Evolutionary conservation across 2,113 vertebrate genomes (phyloP).

Genomic region (Ceyx margarethae): DNA sequence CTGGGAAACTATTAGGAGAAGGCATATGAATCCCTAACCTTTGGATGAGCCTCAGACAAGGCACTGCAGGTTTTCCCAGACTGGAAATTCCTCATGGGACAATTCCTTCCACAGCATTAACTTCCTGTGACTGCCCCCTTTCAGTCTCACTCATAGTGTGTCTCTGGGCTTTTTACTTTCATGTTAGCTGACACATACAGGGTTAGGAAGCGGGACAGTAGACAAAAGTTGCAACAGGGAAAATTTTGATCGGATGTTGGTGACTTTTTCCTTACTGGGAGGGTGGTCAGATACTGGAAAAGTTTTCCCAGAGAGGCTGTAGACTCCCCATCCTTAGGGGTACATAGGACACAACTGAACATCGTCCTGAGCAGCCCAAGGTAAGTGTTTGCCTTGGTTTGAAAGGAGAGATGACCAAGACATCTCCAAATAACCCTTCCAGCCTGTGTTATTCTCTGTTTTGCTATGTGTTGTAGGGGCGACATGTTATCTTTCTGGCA

Average conservation of each 20-base stretch:
- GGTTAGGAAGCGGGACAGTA: neutral
- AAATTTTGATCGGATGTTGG: neutral
- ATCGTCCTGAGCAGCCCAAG: neutral
- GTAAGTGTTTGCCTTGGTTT: neutral
- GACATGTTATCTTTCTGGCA: neutral
- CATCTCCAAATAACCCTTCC: neutral
- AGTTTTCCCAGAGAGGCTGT: neutral
- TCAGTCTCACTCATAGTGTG: neutral
- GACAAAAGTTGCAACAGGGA: neutral
- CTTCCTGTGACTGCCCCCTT: neutral
- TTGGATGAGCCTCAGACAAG: neutral
- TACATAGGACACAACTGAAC: neutral
- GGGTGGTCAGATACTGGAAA: neutral
- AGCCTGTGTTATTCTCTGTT: neutral
- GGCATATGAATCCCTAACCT: neutral
- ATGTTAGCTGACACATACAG: neutral
- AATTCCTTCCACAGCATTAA: neutral
- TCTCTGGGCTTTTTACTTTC: neutral
- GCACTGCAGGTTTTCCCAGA: neutral
- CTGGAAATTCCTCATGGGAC: neutral
- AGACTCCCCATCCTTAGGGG: neutral
- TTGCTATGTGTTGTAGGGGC: neutral
- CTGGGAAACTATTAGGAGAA: conserved; percentile 17
- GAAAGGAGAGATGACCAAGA: neutral
- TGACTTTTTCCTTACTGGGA: accelerated